phyloP scores from a whole-genome alignment of 2,888 invertebrate genomes.

The Dasypogon diadema region DNA sequence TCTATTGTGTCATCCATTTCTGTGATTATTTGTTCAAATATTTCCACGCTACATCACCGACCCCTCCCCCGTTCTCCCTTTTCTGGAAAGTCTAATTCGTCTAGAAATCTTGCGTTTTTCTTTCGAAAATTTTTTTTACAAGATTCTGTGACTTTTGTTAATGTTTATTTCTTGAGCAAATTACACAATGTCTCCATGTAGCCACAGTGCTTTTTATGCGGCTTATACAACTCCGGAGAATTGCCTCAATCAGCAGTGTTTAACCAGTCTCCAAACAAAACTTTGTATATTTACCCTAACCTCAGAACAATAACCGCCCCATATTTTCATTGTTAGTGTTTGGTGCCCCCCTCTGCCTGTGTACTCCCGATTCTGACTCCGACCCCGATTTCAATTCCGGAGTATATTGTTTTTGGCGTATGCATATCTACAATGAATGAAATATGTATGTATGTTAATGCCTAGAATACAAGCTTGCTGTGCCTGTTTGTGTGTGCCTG shows the following conservation, averaged over 20 bases:
- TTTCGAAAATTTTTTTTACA: too few species aligned
- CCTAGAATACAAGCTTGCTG: too few species aligned
- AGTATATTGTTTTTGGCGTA: slow-evolving; percentile 7
- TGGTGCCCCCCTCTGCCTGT: too few species aligned
- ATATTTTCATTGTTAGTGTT: slow-evolving; percentile 31
- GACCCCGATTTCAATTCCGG: too few species aligned
- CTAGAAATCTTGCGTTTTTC: too few species aligned
- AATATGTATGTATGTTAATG: slow-evolving; percentile 7
- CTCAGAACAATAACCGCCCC: slow-evolving; percentile 45
- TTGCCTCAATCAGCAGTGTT: slow-evolving; percentile 47
- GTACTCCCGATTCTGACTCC: not conserved
- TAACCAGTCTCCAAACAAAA: slow-evolving; percentile 49
- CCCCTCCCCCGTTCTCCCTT: too few species aligned
- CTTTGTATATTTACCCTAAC: slow-evolving; percentile 48
- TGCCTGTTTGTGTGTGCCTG: too few species aligned
- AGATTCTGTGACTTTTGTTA: too few species aligned
- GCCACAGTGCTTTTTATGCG: slow-evolving; percentile 9
- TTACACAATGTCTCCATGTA: slow-evolving; percentile 22
- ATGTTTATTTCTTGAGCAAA: slow-evolving; percentile 29
- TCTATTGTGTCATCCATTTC: too few species aligned
- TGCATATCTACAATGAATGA: not conserved
- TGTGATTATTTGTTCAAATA: too few species aligned
- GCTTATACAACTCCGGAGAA: slow-evolving; percentile 16
- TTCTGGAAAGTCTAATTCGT: too few species aligned
- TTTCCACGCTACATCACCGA: too few species aligned